Evolutionary conservation across 1,140 invertebrate species (phyloP).

Genomic region (Lamellibrachia luymesi): DNA sequence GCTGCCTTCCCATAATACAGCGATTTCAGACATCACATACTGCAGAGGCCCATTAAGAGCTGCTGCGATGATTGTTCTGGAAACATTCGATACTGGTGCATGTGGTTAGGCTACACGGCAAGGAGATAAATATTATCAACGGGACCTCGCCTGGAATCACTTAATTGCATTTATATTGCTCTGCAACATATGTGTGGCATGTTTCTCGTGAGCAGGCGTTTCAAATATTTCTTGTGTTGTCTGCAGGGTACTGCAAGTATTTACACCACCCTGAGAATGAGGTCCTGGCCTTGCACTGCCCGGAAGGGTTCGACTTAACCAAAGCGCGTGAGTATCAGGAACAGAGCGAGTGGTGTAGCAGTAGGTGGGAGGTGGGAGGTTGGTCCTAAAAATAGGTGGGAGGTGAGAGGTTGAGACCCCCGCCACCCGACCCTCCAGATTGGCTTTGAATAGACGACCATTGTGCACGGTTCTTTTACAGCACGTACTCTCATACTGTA

Average conservation of each 20-base stretch:
- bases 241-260: background rate
- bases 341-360: background rate
- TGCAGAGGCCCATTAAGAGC: background rate
- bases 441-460: too few species aligned
- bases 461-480: too few species aligned
- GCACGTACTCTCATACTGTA: too few species aligned
- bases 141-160: background rate
- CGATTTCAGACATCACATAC: background rate
- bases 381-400: too few species aligned
- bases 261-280: background rate
- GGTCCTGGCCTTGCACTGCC: slow-evolving; percentile 29
- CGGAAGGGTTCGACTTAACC: slow-evolving; percentile 40
- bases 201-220: too few species aligned
- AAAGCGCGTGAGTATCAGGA: slow-evolving; percentile 23
- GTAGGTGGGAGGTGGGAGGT: too few species aligned
- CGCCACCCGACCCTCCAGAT: background rate
- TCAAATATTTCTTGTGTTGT: background rate
- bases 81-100: background rate
- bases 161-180: background rate
- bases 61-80: background rate
- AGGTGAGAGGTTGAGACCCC: background rate
- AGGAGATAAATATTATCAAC: background rate
- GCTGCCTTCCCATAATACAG: background rate
- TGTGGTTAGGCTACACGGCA: background rate
- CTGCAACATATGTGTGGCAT: too few species aligned